A percentile compares a stretch with the other conserved stretches of the same genome.
Conservation (phyloP, 2,797 vertebrate species). For the Malurus splendens region DNA sequence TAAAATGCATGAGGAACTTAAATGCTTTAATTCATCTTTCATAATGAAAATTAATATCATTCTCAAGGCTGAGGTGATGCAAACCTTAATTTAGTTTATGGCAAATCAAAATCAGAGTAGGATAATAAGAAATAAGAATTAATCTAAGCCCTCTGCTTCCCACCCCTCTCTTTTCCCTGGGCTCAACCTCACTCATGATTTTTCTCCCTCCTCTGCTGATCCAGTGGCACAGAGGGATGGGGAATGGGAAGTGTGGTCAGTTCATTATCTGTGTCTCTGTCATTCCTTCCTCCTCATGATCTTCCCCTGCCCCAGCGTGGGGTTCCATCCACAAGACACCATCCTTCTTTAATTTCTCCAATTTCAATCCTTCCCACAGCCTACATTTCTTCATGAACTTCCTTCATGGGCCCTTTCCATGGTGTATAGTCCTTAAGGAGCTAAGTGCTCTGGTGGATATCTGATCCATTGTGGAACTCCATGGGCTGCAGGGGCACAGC, state of each 20-base stretch:
- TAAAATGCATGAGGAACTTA: background rate
- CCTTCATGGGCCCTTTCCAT: background rate
- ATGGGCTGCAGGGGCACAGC: background rate
- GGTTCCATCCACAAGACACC: background rate
- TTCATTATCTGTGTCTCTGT: background rate
- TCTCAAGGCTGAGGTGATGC: background rate
- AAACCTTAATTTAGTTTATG: background rate
- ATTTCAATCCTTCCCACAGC: background rate
- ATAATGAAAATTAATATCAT: background rate
- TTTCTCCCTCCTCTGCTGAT: background rate
- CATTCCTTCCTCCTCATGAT: background rate
- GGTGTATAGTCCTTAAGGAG: fast-evolving
- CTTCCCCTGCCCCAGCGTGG: background rate
- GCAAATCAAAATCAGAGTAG: background rate
- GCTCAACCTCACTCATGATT: background rate
- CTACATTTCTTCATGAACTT: background rate
- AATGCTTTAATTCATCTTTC: background rate
- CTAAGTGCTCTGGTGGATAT: background rate
- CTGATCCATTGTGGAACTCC: background rate
- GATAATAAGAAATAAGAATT: background rate
- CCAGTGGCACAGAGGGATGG: too few relatives aligned
- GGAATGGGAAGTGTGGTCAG: background rate
- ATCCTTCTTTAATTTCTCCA: background rate
- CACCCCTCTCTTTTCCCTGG: background rate
- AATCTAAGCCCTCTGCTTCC: background rate